Percentiles rank a stretch among this genome's conserved stretches.
Evolutionary conservation across 2,888 invertebrate species (phyloP).

Genomic region (Caenorhabditis drosophilae): DNA sequence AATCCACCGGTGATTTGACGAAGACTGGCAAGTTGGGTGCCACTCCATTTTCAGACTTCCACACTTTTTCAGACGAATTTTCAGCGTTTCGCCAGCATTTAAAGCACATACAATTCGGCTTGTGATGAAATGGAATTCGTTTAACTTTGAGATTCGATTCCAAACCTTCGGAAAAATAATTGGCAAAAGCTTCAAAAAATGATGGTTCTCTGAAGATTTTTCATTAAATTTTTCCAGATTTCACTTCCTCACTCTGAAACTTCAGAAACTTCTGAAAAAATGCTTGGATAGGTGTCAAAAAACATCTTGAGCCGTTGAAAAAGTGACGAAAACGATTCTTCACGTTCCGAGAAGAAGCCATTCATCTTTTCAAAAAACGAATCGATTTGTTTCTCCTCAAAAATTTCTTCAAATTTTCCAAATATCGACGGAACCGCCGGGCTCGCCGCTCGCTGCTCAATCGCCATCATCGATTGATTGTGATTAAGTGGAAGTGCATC

Average conservation of each 20-base stretch:
- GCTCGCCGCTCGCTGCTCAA: not conserved
- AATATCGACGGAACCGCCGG: constrained; percentile 3
- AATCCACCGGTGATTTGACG: constrained; percentile 4
- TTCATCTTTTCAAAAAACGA: not conserved
- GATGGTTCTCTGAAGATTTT: not conserved
- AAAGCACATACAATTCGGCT: not conserved
- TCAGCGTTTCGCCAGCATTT: constrained; percentile 1
- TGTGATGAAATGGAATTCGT: not conserved
- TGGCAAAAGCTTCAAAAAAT: not conserved
- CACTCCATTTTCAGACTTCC: not conserved
- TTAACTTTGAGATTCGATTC: not conserved
- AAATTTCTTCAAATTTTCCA: not conserved
- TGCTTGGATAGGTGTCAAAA: too few relatives aligned
- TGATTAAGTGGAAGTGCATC: not conserved
- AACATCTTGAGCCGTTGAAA: too few relatives aligned
- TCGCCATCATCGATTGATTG: not conserved
- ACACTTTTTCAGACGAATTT: not conserved
- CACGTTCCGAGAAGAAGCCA: too few relatives aligned
- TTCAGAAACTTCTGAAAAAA: not conserved
- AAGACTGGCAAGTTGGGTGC: not conserved
- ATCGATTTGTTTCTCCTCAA: not conserved
- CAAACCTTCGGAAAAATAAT: not conserved
- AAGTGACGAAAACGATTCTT: too few relatives aligned
- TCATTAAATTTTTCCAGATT: not conserved
- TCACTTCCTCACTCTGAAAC: not conserved